Evolutionary conservation across 2,888 invertebrate genomes (phyloP).

Genomic region (Leptopilina drosophilae): DNA sequence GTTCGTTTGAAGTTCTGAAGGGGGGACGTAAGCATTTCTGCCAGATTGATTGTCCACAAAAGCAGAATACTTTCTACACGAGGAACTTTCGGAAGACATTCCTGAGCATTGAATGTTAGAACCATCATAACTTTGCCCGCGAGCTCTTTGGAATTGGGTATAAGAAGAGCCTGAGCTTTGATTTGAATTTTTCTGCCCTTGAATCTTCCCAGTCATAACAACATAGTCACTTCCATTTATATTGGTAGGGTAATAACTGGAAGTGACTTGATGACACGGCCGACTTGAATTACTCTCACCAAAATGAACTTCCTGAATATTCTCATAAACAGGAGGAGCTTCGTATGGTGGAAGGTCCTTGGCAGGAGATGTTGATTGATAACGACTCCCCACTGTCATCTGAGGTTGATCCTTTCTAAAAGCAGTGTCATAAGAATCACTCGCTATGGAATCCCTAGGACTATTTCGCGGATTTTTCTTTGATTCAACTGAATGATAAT

Average conservation of each 20-base stretch:
- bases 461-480: conserved; percentile 76
- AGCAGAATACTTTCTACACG: conserved; percentile 59
- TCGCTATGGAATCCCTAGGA: conserved; percentile 73
- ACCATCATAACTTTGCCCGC: conserved; percentile 71
- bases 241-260: conserved; percentile 80
- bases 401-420: conserved; percentile 89
- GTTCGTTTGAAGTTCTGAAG: conserved; percentile 71
- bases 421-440: conserved; percentile 77
- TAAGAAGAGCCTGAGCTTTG: conserved; percentile 59
- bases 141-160: conserved; percentile 61
- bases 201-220: conserved; percentile 87
- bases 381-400: conserved; percentile 82
- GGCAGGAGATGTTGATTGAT: conserved; percentile 79
- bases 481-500: conserved; percentile 80
- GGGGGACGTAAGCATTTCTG: conserved; percentile 73
- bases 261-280: conserved; percentile 77
- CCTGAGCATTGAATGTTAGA: conserved; percentile 63
- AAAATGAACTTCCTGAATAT: conserved; percentile 80
- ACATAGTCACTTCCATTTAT: conserved; percentile 88
- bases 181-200: conserved; percentile 62
- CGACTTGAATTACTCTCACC: conserved; percentile 69
- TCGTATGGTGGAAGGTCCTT: conserved; percentile 79
- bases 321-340: conserved; percentile 82
- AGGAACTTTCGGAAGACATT: conserved; percentile 54
- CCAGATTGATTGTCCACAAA: conserved; percentile 66